Evolutionary conservation across 2,797 vertebrate species (phyloP).

Genomic region (Pelochelys cantorii): DNA sequence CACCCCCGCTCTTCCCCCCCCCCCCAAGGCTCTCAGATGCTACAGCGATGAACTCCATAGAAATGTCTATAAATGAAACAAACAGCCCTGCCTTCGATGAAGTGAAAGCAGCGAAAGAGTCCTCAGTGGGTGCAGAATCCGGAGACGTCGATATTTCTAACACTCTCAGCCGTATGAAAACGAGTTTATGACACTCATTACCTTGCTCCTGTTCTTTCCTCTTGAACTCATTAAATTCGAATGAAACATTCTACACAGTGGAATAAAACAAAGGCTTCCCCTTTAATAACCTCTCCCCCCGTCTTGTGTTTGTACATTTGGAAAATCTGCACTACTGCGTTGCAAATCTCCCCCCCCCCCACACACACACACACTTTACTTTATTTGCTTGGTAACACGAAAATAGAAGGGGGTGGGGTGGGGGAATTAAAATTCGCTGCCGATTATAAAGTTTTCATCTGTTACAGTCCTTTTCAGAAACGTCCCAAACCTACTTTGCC

Average conservation of each 20-base stretch:
- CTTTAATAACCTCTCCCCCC: neutral
- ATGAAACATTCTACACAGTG: neutral
- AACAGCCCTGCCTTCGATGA: neutral
- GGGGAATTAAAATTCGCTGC: neutral
- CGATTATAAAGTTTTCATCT: accelerated
- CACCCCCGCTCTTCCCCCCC: neutral
- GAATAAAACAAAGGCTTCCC: neutral
- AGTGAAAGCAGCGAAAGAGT: neutral
- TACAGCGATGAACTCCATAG: neutral
- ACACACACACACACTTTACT: accelerated
- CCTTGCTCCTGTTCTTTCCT: neutral
- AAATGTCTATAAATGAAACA: slow-evolving; percentile 51
- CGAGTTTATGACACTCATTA: neutral
- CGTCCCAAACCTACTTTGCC: neutral
- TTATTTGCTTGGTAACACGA: neutral
- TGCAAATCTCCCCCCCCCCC: neutral
- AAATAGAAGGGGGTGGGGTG: neutral
- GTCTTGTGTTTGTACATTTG: neutral
- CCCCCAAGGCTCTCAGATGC: neutral
- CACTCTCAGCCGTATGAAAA: accelerated
- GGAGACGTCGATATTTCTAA: accelerated
- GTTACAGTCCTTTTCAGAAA: neutral
- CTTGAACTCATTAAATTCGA: neutral
- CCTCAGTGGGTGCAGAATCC: accelerated
- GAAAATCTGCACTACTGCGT: neutral